These are phyloP conservation scores for Folsomia candida DNA, from an alignment of 2,888 invertebrate species.

Conservation along the genomic window DNA sequence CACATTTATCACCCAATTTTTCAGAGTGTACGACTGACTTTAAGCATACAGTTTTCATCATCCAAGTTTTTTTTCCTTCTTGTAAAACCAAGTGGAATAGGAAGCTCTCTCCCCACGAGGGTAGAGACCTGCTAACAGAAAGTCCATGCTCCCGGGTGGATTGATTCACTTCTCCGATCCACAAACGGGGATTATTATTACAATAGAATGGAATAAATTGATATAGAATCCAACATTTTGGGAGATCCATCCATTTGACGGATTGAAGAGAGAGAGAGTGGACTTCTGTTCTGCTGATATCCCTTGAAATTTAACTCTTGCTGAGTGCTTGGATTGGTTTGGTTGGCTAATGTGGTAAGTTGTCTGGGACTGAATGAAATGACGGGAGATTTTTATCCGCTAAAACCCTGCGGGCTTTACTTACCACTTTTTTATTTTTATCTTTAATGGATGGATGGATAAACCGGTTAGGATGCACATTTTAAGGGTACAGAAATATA, in stretches of 20 bases:
- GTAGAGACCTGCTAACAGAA: too few species aligned
- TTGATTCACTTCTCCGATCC: neutral
- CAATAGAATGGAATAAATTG: slow-evolving; percentile 8
- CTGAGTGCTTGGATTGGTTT: too few species aligned
- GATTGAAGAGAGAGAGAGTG: slow-evolving; percentile 7
- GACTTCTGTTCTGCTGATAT: neutral
- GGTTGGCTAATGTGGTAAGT: too few species aligned
- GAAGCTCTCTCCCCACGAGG: too few species aligned
- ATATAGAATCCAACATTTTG: neutral
- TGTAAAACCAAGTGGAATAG: neutral
- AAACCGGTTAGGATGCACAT: neutral
- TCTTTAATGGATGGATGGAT: neutral
- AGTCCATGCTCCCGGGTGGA: neutral
- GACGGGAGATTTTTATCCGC: neutral
- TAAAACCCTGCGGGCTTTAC: neutral
- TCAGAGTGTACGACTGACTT: neutral
- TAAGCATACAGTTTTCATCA: too few species aligned
- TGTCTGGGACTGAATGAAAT: too few species aligned
- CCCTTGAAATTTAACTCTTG: too few species aligned
- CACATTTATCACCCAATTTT: neutral
- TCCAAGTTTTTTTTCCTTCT: too few species aligned
- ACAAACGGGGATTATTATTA: slow-evolving; percentile 20
- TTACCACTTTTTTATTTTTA: neutral
- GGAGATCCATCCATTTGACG: slow-evolving; percentile 16
- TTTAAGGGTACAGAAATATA: too few species aligned